Evolutionary conservation across 2,888 invertebrate genomes (phyloP), one percentile per base, ranked within the genome.

Genomic region (Gonocerus acuteangulatus): DNA sequence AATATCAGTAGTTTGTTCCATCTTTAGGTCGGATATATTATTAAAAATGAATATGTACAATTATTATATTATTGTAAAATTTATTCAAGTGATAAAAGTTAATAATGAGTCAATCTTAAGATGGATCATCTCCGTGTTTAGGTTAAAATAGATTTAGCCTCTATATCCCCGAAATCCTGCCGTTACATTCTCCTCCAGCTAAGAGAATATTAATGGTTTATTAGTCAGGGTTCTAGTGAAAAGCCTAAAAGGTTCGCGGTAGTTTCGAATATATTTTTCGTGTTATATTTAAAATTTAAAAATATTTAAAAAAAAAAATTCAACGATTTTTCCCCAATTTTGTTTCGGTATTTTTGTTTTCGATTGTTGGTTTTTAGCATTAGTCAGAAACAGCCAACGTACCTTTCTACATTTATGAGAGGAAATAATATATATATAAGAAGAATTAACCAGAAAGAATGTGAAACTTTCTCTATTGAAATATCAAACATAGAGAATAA

Each of bases 151-250:
- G 39, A 39, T 39, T 39, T 47, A 47, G 22, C 22, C 47, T 45
- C 18, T 47, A 47, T 57, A 57, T 47, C 42, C 57, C 57, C 18
- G 42, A 52, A 65, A 65, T 62, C 60, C 62, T 64, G 56, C 64
- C 62, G 54, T 60, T 60, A 56, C 60, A 34, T 27, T 49, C 32
- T 49, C 49, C 32, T 27, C 7, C 16, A 49, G 11, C n/a, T 18
- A 54, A n/a, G 32, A 47, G 57, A 39, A 45, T 57, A 57, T 57
- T n/a, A 62, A 63, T 64, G 64, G 64, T 62, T 47, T 56, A 34
- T 62, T 65, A 65, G 65, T 65, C 65, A 65, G 65, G 65, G 62
- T 65, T 65, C 62, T 65, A 65, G 65, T 63, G 48, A 62, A 62
- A 65, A 63, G 65, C 65, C 65, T 65, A 63, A 63, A 63, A 39